Base-by-base conservation (phyloP, 2,888 invertebrate genomes). In the Monopis laevigella region DNA sequence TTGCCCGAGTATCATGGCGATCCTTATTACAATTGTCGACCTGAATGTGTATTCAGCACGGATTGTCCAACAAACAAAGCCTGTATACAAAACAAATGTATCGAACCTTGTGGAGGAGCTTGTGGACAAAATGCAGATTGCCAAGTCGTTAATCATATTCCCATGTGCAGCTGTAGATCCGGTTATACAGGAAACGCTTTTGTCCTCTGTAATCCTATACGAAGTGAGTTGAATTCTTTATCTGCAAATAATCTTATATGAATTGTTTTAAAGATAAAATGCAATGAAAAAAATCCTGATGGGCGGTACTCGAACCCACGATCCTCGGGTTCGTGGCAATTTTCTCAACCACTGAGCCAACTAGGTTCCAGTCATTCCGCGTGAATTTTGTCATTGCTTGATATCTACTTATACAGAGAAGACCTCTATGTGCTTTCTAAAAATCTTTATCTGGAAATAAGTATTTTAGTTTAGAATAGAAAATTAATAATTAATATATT, bases 11-110 rank as follows among this genome's bases (percentile, higher is more conserved):
- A 87, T 61, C 84, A 85, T 46, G 92, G 92, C 10, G 88, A 90
- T 62, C 90, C 92, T 12, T 88, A 87, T 56, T 75, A 83, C 41
- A 86, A 86, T 43, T 92, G 92, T 56, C 82, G 90, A 43, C 92
- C 92, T 1, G 92, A 92, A 69, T 92, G 92, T 65, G 82, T 90
- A 13, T 83, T 86, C 39, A 92, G 89, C 60, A 84, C 86, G 2
- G 92, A 92, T 49, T 92, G 92, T 59, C 70, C 85, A 0, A 65
- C 82, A 44, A 74, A 84, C 51, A 86, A 82, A 53, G 88, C 92
- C 39, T 94, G 93, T 58, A 77, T 89, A 24, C 84, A 86, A 58
- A 86, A 85, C 55, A 90, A 90, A 70, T 92, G 92, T 60, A 62
- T 82, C 4, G 87, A 92, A 60, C 91, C 92, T 4, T 92, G 92